phyloP scores from a whole-genome alignment of 2,888 invertebrate genomes.

The Pediacus dermestoides region DNA sequence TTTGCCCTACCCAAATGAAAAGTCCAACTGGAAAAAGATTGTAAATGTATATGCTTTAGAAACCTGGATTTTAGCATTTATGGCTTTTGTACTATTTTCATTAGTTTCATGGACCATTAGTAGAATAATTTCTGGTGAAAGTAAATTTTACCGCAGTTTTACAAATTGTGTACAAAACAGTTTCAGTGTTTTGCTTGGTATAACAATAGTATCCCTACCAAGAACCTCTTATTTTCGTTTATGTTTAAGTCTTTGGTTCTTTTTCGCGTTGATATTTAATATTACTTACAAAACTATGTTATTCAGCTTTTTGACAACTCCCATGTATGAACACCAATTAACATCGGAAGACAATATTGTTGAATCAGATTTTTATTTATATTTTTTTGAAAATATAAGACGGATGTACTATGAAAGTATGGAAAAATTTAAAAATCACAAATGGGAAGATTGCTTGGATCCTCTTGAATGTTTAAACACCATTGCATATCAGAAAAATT shows the following conservation, averaged over 20 bases:
- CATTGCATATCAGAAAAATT: background rate
- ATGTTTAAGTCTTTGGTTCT: background rate
- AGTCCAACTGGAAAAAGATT: background rate
- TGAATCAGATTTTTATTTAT: background rate
- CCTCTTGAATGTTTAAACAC: background rate
- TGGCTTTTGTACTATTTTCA: background rate
- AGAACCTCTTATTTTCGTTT: background rate
- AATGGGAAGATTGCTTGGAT: background rate
- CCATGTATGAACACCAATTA: background rate
- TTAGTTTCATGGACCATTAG: background rate
- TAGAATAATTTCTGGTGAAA: background rate
- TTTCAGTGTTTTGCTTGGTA: conserved; percentile 1
- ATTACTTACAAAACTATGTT: conserved; percentile 1
- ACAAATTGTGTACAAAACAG: background rate
- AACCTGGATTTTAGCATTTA: background rate
- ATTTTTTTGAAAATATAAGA: background rate
- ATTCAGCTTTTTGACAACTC: background rate
- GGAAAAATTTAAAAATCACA: background rate
- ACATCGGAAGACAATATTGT: background rate
- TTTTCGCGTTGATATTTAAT: background rate
- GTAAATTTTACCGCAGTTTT: conserved; percentile 3
- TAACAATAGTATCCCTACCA: background rate
- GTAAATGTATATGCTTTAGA: background rate
- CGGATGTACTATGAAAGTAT: background rate
- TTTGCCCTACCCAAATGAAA: conserved; percentile 1